Conservation (phyloP, 2,888 invertebrate species). For the Hypselothyrea guttata region DNA sequence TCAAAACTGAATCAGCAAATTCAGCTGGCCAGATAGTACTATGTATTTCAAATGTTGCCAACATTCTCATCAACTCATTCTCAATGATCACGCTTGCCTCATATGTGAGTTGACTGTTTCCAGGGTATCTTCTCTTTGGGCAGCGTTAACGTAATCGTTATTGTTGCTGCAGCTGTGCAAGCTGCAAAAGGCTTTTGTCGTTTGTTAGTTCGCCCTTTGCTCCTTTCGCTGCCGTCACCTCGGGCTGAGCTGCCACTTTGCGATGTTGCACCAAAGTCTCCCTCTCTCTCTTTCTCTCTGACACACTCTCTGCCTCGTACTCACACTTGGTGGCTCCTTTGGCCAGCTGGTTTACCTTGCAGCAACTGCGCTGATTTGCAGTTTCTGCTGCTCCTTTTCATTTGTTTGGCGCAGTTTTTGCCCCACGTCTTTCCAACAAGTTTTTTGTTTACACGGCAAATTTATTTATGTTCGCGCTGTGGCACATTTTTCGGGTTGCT, state of each 20-base stretch:
- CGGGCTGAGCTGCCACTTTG: slow-evolving; percentile 39
- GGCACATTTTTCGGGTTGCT: slow-evolving; percentile 46
- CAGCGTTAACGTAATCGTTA: neutral
- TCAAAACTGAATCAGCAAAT: neutral
- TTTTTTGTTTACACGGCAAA: slow-evolving; percentile 72
- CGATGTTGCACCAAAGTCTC: slow-evolving; percentile 9
- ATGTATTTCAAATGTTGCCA: too few species aligned
- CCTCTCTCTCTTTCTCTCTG: neutral
- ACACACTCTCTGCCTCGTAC: neutral
- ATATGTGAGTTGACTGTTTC: neutral
- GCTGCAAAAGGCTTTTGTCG: slow-evolving; percentile 66
- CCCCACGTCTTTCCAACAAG: slow-evolving; percentile 17
- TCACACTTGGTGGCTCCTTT: neutral
- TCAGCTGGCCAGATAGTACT: too few species aligned
- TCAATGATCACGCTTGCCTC: too few species aligned
- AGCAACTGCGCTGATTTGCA: slow-evolving; percentile 72
- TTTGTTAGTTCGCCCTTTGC: slow-evolving; percentile 52
- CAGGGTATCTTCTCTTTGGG: slow-evolving; percentile 4
- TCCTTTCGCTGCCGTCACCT: slow-evolving; percentile 28
- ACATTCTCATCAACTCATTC: too few species aligned
- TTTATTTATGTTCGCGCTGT: slow-evolving; percentile 74
- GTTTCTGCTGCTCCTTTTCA: slow-evolving; percentile 49
- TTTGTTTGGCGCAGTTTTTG: slow-evolving; percentile 43
- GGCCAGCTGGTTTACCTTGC: slow-evolving; percentile 60
- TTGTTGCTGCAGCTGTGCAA: slow-evolving; percentile 34